A percentile compares a stretch with the other conserved stretches of the same genome.
phyloP scores from a whole-genome alignment of 2,797 vertebrate species.

The Meriones psammophilus region DNA sequence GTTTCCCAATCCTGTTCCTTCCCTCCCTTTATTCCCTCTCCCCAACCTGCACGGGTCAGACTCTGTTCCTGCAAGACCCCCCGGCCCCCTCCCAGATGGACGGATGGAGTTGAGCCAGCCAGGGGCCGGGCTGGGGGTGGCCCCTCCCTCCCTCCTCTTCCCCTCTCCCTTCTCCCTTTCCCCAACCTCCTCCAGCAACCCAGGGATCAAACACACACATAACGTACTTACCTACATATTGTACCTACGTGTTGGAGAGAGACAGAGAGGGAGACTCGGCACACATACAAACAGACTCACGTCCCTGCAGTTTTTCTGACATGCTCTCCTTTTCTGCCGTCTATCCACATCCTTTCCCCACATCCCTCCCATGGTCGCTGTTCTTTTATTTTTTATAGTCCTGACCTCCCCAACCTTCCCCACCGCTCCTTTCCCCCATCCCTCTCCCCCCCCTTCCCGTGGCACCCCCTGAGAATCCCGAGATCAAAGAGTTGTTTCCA shows the following conservation, averaged over 20 bases:
- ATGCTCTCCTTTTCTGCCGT: constrained; percentile 77
- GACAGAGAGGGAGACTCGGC: constrained; percentile 80
- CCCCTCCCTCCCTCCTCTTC: constrained; percentile 74
- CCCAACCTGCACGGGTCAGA: constrained; percentile 76
- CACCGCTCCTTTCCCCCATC: constrained; percentile 65
- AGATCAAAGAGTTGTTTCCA: constrained; percentile 89
- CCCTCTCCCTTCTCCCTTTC: constrained; percentile 71
- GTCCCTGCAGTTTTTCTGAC: constrained; percentile 69
- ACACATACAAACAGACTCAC: constrained; percentile 67
- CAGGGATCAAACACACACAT: constrained; percentile 73
- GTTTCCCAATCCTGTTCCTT: background rate
- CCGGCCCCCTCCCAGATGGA: constrained; percentile 82
- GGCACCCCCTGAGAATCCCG: constrained; percentile 83
- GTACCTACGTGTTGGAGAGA: constrained; percentile 74
- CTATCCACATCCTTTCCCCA: constrained; percentile 74
- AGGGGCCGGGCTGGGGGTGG: constrained; percentile 84
- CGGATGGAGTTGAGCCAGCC: constrained; percentile 84
- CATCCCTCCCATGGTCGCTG: constrained; percentile 79
- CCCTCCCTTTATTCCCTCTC: constrained; percentile 39
- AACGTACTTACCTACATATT: constrained; percentile 24
- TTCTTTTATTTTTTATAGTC: constrained; percentile 79
- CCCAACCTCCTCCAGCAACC: constrained; percentile 63
- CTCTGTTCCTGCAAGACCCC: constrained; percentile 81
- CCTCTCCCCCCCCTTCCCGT: constrained; percentile 81
- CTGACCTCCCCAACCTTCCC: constrained; percentile 74